Base-by-base conservation (phyloP, 2,113 vertebrate species). In the Brachirus orientalis region DNA sequence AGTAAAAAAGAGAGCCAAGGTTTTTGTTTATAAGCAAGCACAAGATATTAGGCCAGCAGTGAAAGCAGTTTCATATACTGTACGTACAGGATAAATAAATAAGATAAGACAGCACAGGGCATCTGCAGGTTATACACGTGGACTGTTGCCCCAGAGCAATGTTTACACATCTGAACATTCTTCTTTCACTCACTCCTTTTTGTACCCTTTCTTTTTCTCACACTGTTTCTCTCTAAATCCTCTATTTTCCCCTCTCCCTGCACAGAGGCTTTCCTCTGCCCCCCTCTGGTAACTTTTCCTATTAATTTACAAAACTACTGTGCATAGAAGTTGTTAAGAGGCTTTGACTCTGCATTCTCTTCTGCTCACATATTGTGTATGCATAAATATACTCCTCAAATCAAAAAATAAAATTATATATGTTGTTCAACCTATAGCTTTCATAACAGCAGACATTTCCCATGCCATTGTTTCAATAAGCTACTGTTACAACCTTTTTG, bases 31-130 rank as follows among this genome's bases (percentile, higher is more conserved):
- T 57, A 40, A 58, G 50, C 14, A 17, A 51, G 59, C 66, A 54
- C 48, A 36, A 56, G 54, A 72, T 75, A 70, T 75, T 33, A 62
- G 65, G 45, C 58, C 70, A 73, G 66, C 75, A 72, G 72, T 68
- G 72, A 68, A 74, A 86, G 75, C 43, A 56, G 75, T 81, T 57
- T 68, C 53, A 76, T 69, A 41, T 81, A 80, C 67, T 77, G 68
- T 79, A 86, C 82, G 48, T 62, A 55, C 57, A 86, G 54, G 45
- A 63, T 44, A 85, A 84, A 86, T 79, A 87, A 86, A 89, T 86
- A 51, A 58, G 84, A 83, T 79, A 62, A 84, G 88, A 91, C 88
- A 88, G 87, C 77, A 56, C 73, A 85, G 80, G 83, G 85, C 69
- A 77, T 89, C 80, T 87, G 78, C 79, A 81, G 89, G 86, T 74